A percentile compares a stretch with the other conserved stretches of the same genome.
Evolutionary conservation across 2,888 invertebrate species (phyloP).

Genomic region (Drosophila longiperda): DNA sequence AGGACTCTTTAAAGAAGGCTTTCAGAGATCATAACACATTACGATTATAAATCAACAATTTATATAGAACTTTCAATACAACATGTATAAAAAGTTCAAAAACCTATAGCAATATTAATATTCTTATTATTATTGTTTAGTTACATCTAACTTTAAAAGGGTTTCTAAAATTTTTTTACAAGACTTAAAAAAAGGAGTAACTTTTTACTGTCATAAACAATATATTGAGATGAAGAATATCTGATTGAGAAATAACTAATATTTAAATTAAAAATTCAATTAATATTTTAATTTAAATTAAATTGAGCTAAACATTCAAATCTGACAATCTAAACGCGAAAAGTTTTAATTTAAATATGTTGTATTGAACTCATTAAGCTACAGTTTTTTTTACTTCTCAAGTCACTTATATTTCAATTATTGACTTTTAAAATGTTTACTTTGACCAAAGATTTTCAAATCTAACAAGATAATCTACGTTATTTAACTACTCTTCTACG

Average conservation of each 20-base stretch:
- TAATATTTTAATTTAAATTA: too few species aligned
- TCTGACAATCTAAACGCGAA: background rate
- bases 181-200: background rate
- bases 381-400: background rate
- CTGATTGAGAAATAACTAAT: background rate
- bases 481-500: too few species aligned
- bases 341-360: background rate
- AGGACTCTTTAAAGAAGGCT: background rate
- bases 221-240: background rate
- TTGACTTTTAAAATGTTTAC: background rate
- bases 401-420: background rate
- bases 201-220: background rate
- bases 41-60: background rate
- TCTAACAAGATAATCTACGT: background rate
- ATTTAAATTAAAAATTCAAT: too few species aligned
- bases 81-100: background rate
- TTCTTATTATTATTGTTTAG: background rate
- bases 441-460: background rate
- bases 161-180: background rate
- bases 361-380: background rate
- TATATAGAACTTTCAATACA: background rate
- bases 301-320: too few species aligned
- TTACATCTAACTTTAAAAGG: too few species aligned
- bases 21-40: background rate
- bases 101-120: background rate